Conservation (phyloP, 2,888 invertebrate species). For the Campoletis raptor region DNA sequence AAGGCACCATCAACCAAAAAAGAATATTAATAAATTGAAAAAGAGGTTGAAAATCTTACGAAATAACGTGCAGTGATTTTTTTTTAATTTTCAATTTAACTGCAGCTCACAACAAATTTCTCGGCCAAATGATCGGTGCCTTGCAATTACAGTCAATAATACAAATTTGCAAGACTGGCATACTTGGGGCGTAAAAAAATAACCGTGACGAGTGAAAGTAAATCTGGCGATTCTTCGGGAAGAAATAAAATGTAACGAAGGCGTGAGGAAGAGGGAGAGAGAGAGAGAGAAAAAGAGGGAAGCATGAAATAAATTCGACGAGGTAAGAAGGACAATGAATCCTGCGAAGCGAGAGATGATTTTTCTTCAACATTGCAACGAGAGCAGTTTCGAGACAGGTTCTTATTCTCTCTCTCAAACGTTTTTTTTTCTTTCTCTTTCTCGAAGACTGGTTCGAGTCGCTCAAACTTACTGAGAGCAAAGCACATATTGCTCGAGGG, state of each 20-base stretch:
- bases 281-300: conserved; percentile 22
- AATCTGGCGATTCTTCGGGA: conserved; percentile 1
- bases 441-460: conserved; percentile 21
- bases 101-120: background rate
- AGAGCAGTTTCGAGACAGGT: conserved; percentile 36
- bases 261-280: background rate
- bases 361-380: conserved; percentile 28
- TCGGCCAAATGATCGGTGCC: background rate
- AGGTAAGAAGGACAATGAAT: conserved; percentile 45
- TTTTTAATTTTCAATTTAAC: conserved; percentile 19
- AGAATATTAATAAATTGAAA: background rate
- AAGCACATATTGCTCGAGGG: conserved; percentile 17
- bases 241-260: background rate
- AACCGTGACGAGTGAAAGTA: conserved; percentile 55
- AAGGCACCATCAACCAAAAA: background rate
- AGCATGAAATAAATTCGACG: conserved; percentile 53
- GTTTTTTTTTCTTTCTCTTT: conserved; percentile 23
- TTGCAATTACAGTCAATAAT: conserved; percentile 26
- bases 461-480: conserved; percentile 11
- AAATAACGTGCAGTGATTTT: background rate
- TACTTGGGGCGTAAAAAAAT: background rate
- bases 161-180: conserved; percentile 14
- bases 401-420: background rate
- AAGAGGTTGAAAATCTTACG: background rate
- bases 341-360: conserved; percentile 27